Evolutionary conservation across 2,797 vertebrate species (phyloP).

Genomic region (Synaphobranchus kaupii): DNA sequence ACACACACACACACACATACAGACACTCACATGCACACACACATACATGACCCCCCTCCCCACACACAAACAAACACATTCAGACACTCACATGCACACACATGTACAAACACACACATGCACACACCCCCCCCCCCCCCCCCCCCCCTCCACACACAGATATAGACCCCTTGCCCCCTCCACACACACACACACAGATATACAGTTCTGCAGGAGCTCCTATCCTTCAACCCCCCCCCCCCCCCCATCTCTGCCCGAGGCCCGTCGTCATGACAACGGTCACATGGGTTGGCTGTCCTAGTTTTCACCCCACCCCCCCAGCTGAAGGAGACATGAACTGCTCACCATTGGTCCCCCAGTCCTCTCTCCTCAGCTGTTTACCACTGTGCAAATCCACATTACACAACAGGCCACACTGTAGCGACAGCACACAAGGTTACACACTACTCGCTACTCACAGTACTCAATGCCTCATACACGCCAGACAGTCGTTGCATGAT

Average conservation of each 20-base stretch:
- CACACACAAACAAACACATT: neutral
- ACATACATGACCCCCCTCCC: neutral
- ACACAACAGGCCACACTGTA: neutral
- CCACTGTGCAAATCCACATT: constrained; percentile 6
- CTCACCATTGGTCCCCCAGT: neutral
- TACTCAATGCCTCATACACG: neutral
- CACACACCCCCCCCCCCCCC: neutral
- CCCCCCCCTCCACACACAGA: too few relatives aligned
- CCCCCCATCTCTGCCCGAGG: neutral
- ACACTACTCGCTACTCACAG: neutral
- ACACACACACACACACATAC: neutral
- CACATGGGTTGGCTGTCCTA: constrained; percentile 9
- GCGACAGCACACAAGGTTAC: neutral
- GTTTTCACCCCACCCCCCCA: neutral
- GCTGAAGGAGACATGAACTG: neutral
- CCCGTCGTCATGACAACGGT: constrained; percentile 13
- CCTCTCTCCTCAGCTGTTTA: neutral
- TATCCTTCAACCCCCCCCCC: neutral
- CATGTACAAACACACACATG: too few relatives aligned
- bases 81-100: too few relatives aligned
- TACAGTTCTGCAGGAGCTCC: neutral
- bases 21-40: neutral
- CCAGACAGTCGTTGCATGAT: neutral
- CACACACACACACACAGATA: neutral
- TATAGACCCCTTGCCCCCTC: too few relatives aligned